A percentile compares a stretch with the other conserved stretches of the same genome.
Conservation (phyloP, 2,113 vertebrate species). For the Tylochromis polylepis region DNA sequence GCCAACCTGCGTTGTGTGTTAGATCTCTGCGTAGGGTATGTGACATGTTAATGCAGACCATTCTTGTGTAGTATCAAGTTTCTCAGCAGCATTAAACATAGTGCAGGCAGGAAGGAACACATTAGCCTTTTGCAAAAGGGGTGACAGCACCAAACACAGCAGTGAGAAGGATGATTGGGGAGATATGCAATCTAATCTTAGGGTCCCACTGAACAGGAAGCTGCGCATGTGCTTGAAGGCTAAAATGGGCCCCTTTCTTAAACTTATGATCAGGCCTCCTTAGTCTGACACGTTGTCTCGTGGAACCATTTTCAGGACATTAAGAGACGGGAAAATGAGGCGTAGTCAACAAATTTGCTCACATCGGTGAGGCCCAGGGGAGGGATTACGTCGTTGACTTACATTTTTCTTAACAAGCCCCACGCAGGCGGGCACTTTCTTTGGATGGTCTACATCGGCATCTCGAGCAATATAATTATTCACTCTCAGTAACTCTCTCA, state of each 20-base stretch:
- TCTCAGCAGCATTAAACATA: conserved; percentile 22
- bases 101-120: conserved; percentile 51
- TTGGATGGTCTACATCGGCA: conserved; percentile 39
- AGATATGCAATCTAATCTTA: conserved; percentile 28
- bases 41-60: conserved; percentile 43
- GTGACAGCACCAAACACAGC: conserved; percentile 21
- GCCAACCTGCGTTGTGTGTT: conserved; percentile 35
- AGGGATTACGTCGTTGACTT: neutral
- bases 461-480: conserved; percentile 2
- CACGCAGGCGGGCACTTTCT: conserved; percentile 20
- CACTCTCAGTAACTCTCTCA: neutral
- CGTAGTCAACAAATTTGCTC: neutral
- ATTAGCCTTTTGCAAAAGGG: conserved; percentile 55
- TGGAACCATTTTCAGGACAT: conserved; percentile 30
- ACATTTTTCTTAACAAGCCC: conserved; percentile 8
- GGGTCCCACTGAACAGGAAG: conserved; percentile 24
- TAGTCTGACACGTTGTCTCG: conserved; percentile 27
- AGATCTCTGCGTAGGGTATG: neutral
- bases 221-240: neutral
- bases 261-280: conserved; percentile 15
- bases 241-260: conserved; percentile 8
- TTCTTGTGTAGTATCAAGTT: conserved; percentile 38
- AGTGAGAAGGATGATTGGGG: neutral
- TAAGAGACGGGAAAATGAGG: neutral
- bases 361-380: conserved; percentile 9